Base-by-base conservation (phyloP, 1,140 invertebrate genomes). In the Sipha flava region DNA sequence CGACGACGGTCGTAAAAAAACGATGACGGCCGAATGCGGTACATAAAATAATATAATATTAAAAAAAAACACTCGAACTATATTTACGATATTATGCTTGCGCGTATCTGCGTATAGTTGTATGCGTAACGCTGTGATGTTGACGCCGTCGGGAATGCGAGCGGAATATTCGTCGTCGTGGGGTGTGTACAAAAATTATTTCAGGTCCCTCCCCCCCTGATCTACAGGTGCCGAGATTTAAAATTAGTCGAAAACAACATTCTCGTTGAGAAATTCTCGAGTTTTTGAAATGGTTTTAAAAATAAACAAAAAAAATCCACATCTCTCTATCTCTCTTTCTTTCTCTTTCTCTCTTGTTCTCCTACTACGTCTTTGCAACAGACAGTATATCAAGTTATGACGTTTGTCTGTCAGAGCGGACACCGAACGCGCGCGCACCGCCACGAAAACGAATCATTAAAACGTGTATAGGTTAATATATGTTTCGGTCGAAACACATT, bases 211-310 rank as follows among this genome's bases (percentile, higher is more conserved):
- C n/a, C n/a, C n/a, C n/a, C 70, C 45, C 31, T 18, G 72, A 54
- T 72, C 68, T n/a, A 45, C 16, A 75, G 47, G 72, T 75, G 45
- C 72, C 72, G 54, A 75, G 45, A 75, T 29, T 75, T 75, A 75
- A 72, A 72, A 72, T 75, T 52, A 75, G 31, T 52, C n/a, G 45
- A 12, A 52, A 75, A 75, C 26, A 54, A 75, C 31, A 54, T n/a
- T n/a, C n/a, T n/a, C 34, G 34, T 34, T 29, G 16, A 34, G 18
- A 23, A 23, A 75, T 37, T 40, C 26, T 10, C 21, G 26, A 59
- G 31, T 75, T 23, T 52, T 72, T 40, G 37, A 54, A 75, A 75
- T 12, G 29, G 31, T 52, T 75, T 52, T 75, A 75, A 54, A 75
- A 75, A 75, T 75, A 75, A 21, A 75, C 45, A 54, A 52, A 75